Base-by-base conservation (phyloP, 2,113 vertebrate species). In the Tonatia bakeri region DNA sequence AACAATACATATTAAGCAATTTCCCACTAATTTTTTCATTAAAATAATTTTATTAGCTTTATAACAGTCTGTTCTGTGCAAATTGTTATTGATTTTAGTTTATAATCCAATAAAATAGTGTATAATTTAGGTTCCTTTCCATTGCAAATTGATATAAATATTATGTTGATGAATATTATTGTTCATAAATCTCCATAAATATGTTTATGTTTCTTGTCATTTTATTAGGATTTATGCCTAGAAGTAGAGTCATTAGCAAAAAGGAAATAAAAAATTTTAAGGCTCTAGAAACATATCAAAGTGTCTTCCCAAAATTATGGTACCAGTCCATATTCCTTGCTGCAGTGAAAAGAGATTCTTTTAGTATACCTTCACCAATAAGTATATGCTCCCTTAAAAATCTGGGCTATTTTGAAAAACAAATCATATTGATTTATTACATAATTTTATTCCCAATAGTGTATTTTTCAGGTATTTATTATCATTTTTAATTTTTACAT, bases 31-130 rank as follows among this genome's bases (percentile, higher is more conserved):
- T 26, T 65, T 92, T 95, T 77, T 79, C 61, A 77, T 11, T 88
- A 90, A 87, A 96, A 82, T 94, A 54, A 81, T 75, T 91, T 89
- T 86, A 76, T 36, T 82, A 83, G n/a, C 24, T 54, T 80, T 65
- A 24, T 56, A 94, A 81, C 75, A 83, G 70, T 92, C 59, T 7
- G 40, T 40, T 52, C 10, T 52, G 26, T 91, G 31, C 15, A 47
- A 56, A 93, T 81, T 82, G 54, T 73, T 90, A 67, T 54, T 90
- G 45, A 90, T 26, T 76, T 92, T 72, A 87, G 52, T 33, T 83
- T 77, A 79, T 83, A 87, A 93, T 87, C 26, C 24, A 83, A 83
- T 87, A 93, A 90, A 87, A 67, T 79, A 1, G 77, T 59, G 2
- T 67, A 36, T 56, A 90, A 45, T 91, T 91, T 90, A 38, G 56